Conservation (phyloP, 2,888 invertebrate genomes). For the Rhogogaster chlorosoma region DNA sequence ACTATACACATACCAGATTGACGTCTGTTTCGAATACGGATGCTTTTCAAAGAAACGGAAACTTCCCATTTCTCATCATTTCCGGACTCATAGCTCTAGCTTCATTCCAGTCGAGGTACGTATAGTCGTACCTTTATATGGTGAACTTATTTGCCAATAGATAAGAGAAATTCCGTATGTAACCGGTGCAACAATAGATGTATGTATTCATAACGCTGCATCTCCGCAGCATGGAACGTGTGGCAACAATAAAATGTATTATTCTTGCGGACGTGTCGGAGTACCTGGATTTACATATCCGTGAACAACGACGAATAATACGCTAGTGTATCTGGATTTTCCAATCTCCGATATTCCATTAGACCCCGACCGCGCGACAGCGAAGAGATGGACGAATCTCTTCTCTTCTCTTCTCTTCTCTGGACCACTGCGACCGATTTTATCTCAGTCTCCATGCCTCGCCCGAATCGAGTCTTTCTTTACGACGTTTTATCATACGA, state of each 20-base stretch:
- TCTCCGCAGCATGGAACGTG: slow-evolving; percentile 32
- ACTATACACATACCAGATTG: slow-evolving; percentile 5
- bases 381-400: slow-evolving; percentile 43
- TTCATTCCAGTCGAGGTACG: not conserved
- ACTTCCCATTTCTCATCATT: not conserved
- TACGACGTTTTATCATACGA: slow-evolving; percentile 28
- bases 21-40: not conserved
- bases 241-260: slow-evolving; percentile 53
- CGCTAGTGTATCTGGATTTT: slow-evolving; percentile 56
- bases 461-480: slow-evolving; percentile 37
- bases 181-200: not conserved
- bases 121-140: not conserved
- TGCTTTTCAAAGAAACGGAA: not conserved
- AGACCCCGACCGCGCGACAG: slow-evolving; percentile 55
- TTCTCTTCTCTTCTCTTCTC: too few species aligned
- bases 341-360: slow-evolving; percentile 62
- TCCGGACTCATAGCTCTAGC: not conserved
- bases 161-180: slow-evolving; percentile 2
- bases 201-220: slow-evolving; percentile 32
- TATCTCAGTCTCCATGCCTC: slow-evolving; percentile 53
- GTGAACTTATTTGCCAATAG: not conserved
- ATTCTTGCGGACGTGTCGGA: slow-evolving; percentile 42
- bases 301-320: slow-evolving; percentile 57
- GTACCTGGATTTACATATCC: slow-evolving; percentile 57
- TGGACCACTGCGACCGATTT: slow-evolving; percentile 54